These are phyloP conservation scores for Fulmarus glacialis DNA, from an alignment of 2,113 vertebrate genomes.

Conservation along the genomic window DNA sequence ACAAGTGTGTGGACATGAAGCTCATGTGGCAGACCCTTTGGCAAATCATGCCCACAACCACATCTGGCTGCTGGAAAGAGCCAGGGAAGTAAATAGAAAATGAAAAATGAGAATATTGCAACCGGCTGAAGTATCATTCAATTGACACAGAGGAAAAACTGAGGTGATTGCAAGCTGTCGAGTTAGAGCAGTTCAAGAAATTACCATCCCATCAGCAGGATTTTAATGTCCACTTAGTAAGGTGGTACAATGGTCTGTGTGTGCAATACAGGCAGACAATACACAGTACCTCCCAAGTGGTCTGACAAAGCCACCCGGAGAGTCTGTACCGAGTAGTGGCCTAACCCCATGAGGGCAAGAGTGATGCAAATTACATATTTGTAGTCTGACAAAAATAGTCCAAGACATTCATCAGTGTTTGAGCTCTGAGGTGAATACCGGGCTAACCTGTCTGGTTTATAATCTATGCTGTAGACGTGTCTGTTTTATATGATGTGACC, in stretches of 20 bases:
- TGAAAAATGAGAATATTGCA: background rate
- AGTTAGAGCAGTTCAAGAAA: background rate
- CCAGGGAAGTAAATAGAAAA: background rate
- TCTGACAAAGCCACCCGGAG: background rate
- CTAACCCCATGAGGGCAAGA: background rate
- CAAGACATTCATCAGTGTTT: background rate
- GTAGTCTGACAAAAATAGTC: background rate
- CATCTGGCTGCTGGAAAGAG: background rate
- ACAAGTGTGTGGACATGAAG: background rate
- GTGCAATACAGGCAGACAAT: background rate
- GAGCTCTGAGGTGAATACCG: background rate
- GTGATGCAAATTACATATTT: background rate
- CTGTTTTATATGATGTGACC: fast-evolving
- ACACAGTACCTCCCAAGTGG: fast-evolving
- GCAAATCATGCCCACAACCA: background rate
- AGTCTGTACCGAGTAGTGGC: background rate
- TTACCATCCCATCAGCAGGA: background rate
- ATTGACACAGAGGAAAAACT: background rate
- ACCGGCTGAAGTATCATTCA: background rate
- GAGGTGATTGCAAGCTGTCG: background rate
- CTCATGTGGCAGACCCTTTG: background rate
- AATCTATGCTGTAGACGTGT: background rate
- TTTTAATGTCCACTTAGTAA: background rate
- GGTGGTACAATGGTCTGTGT: fast-evolving
- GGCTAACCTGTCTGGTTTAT: background rate